These are phyloP conservation scores for Deilephila porcellus DNA, from an alignment of 2,888 invertebrate genomes.

Conservation along the genomic window DNA sequence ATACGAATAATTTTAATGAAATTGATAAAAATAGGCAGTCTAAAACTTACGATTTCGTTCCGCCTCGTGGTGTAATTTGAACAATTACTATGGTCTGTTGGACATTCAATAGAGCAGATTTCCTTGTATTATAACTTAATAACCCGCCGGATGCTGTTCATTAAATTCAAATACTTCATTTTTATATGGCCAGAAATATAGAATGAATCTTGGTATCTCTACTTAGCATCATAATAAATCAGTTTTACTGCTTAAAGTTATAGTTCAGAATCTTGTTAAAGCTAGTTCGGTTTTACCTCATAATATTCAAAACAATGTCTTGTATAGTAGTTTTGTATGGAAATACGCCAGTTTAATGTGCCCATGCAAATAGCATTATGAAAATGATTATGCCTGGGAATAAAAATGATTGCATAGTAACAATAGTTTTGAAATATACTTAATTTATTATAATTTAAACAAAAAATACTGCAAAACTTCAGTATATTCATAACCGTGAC, in stretches of 20 bases:
- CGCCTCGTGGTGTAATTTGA: constrained; percentile 36
- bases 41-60: not conserved
- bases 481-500: no score
- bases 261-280: constrained; percentile 6
- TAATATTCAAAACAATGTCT: constrained; percentile 6
- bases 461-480: no score
- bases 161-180: constrained; percentile 13
- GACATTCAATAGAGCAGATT: constrained; percentile 42
- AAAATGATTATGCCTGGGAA: not conserved
- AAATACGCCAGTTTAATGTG: not conserved
- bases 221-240: not conserved
- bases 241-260: not conserved
- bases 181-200: not conserved
- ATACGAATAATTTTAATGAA: not conserved
- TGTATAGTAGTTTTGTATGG: constrained; percentile 3
- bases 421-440: not conserved
- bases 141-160: not conserved
- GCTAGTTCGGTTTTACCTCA: not conserved
- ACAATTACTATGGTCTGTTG: constrained; percentile 44
- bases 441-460: not conserved
- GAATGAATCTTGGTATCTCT: not conserved
- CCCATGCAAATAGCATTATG: not conserved
- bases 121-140: constrained; percentile 38
- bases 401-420: not conserved
- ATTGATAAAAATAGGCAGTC: not conserved